A percentile compares a stretch with the other conserved stretches of the same genome.
Evolutionary conservation across 2,113 vertebrate species (phyloP).

Genomic region (Parotia lawesii): DNA sequence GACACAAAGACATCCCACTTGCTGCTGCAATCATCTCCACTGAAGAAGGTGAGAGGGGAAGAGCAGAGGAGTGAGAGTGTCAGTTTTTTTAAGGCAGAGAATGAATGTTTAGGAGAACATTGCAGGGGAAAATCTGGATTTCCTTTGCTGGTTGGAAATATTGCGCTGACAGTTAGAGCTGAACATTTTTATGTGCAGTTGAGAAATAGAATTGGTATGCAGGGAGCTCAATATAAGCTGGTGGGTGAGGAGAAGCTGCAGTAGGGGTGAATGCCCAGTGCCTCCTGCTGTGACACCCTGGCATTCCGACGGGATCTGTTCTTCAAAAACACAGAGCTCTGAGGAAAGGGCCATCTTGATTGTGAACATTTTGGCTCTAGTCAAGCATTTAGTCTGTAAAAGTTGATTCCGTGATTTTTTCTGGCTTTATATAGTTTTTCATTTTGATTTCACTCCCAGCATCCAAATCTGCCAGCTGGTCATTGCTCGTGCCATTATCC

Average conservation of each 20-base stretch:
- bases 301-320: background rate
- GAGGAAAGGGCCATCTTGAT: background rate
- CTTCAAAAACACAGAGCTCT: background rate
- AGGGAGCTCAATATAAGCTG: background rate
- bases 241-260: background rate
- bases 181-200: conserved; percentile 24
- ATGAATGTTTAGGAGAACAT: background rate
- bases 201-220: background rate
- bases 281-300: background rate
- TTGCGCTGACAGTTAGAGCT: conserved; percentile 1
- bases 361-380: conserved; percentile 2
- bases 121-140: background rate
- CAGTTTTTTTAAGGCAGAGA: background rate
- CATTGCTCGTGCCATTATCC: conserved; percentile 34
- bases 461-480: conserved; percentile 49
- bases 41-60: conserved; percentile 74
- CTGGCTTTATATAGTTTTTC: conserved; percentile 51
- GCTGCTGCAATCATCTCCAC: conserved; percentile 76
- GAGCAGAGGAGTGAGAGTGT: conserved; percentile 64
- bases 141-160: conserved; percentile 16
- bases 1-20: conserved; percentile 48
- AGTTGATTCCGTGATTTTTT: conserved; percentile 26
- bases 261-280: background rate
- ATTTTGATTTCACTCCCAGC: conserved; percentile 40
- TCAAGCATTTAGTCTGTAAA: conserved; percentile 30